A percentile compares a stretch with the other conserved stretches of the same genome.
These are phyloP conservation scores for Sebastes jordani DNA, from an alignment of 2,797 vertebrate species.

Conservation along the genomic window DNA sequence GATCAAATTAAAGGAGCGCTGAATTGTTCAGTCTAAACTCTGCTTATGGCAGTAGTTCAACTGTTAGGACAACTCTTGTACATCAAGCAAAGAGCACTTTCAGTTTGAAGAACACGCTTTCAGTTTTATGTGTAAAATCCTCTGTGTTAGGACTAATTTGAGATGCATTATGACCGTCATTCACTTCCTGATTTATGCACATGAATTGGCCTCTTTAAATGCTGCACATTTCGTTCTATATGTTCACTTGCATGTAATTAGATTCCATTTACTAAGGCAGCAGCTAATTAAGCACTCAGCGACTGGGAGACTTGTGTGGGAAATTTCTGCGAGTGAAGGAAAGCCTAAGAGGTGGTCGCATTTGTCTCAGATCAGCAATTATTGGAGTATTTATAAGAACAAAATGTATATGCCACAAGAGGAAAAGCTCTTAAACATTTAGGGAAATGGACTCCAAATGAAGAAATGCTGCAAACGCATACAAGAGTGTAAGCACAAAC, in stretches of 20 bases:
- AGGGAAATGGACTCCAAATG: background rate
- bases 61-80: background rate
- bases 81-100: background rate
- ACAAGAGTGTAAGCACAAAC: background rate
- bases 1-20: background rate
- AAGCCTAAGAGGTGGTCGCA: background rate
- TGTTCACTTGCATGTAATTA: constrained; percentile 12
- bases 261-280: constrained; percentile 9
- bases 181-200: background rate
- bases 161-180: background rate
- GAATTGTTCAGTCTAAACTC: background rate
- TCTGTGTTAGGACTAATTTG: background rate
- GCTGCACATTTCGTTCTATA: background rate
- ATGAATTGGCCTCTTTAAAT: background rate
- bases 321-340: background rate
- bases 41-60: background rate
- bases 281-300: constrained; percentile 35
- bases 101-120: background rate
- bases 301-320: background rate
- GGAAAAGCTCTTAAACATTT: background rate
- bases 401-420: background rate
- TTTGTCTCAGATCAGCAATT: background rate
- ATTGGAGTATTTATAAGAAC: background rate
- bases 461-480: background rate
- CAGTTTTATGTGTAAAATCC: background rate